phyloP scores from a whole-genome alignment of 2,888 invertebrate genomes.

The Plagiodera versicolora region DNA sequence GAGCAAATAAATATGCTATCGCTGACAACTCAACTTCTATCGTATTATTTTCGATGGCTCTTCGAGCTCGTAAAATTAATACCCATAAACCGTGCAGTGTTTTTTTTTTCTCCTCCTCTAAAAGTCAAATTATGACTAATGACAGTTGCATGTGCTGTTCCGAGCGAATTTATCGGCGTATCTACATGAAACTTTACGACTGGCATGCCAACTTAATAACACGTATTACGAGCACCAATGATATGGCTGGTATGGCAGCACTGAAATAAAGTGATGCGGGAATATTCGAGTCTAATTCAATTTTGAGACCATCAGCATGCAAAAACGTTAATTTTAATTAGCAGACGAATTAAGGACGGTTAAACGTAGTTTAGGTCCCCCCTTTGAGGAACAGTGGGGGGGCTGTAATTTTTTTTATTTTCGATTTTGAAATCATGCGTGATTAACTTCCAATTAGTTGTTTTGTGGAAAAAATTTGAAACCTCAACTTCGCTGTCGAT shows the following conservation, averaged over 20 bases:
- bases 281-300: neutral
- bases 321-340: neutral
- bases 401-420: too few relatives aligned
- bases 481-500: too few relatives aligned
- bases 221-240: slow-evolving; percentile 1
- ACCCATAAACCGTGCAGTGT: neutral
- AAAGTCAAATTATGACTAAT: slow-evolving; percentile 1
- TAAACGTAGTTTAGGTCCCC: neutral
- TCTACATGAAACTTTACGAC: neutral
- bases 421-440: too few relatives aligned
- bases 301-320: neutral
- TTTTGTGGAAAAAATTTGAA: too few relatives aligned
- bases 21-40: too few relatives aligned
- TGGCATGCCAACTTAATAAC: slow-evolving; percentile 1
- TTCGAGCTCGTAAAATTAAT: neutral
- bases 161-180: neutral
- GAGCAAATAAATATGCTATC: too few relatives aligned
- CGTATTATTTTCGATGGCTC: too few relatives aligned
- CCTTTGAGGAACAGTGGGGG: neutral
- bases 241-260: neutral
- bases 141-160: neutral
- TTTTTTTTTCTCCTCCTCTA: neutral
- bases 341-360: neutral
- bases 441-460: too few relatives aligned
- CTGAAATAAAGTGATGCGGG: neutral